Evolutionary conservation across 2,113 vertebrate species (phyloP), one percentile per base, ranked within the genome.

Genomic region (Panthera tigris): DNA sequence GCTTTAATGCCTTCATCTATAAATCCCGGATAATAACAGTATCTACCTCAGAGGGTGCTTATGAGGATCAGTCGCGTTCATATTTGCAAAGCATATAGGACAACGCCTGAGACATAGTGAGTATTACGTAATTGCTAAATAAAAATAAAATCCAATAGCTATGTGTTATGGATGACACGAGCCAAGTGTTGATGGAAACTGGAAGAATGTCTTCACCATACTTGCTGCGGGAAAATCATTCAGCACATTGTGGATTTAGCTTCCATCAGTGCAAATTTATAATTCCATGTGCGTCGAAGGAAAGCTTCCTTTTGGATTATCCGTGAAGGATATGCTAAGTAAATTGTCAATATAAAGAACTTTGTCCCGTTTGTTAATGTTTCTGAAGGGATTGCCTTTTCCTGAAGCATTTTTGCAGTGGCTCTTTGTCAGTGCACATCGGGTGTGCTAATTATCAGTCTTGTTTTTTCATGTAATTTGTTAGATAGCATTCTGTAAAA

Each of bases 51-150:
- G 13, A 96, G n/a, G 93, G 45, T n/a, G 73, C 16, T 69, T 88
- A 45, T 48, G 96, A 69, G 78, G 41, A 41, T 93, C 82, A 73
- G 86, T 85, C 89, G 27, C 41, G 45, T 92, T 95, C 65, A 19
- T 78, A 73, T 87, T 92, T 92, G n/a, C 71, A 94, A 95, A 97
- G 50, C 45, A 80, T 68, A 93, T 45, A 95, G 27, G 92, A 91
- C 0, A 81, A 16, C 2, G 12, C 33, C 55, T 94, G 76, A 90
- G 0, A 76, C 15, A 69, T 8, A 31, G 19, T 76, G 73, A 76
- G 39, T 84, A 36, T 92, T 90, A 96, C 69, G 88, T 87, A 84
- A 81, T 15, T 84, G 2, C 66, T 86, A 82, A 93, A 41, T 69
- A 91, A 95, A 79, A 80, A 82, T 29, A 81, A 74, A 97, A 76